Evolutionary conservation across 1,140 invertebrate genomes (phyloP), one percentile per base, ranked within the genome.

Genomic region (Drosophila littoralis): DNA sequence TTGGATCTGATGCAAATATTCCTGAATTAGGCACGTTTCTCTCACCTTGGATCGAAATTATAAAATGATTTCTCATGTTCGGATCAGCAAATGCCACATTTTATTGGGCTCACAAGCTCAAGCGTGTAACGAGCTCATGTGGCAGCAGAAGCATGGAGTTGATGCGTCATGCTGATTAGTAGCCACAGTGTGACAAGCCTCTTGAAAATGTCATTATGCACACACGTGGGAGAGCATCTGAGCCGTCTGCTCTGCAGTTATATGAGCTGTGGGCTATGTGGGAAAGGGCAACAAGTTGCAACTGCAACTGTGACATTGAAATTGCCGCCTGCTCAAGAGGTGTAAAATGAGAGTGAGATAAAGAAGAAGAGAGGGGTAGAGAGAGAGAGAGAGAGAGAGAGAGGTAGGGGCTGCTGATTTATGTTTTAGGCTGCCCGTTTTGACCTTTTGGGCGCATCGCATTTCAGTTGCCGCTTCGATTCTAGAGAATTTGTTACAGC

Each of bases 391-490:
- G 8, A 35, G 17, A 12, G n/a, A 2, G 36, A 40, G 36, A 28
- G 2, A 15, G 7, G 33, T 15, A 32, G 35, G 36, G n/a, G 38
- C 43, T 52, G 72, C 76, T 82, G 79, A 82, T 82, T 82, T 82
- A 82, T 82, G 79, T 63, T 69, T 64, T 51, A 35, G 48, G 57
- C 46, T 55, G 55, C 59, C 33, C 59, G 43, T 60, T 75, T 64
- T 77, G 75, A 77, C 81, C 81, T 79, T 67, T 73, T 32, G 33
- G 28, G 7, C 33, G 76, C 76, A 84, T 79, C 80, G 50, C 80
- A 54, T 82, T 75, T 58, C 75, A 79, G 48, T 60, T 54, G 77
- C 22, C 40, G 54, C 59, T 59, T 42, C 45, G 9, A 57, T 79
- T 79, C 80, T 52, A 10, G 33, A 13, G 80, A 83, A 75, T 63